phyloP scores from a whole-genome alignment of 23 tunicate species.

The Pegea sp. region DNA sequence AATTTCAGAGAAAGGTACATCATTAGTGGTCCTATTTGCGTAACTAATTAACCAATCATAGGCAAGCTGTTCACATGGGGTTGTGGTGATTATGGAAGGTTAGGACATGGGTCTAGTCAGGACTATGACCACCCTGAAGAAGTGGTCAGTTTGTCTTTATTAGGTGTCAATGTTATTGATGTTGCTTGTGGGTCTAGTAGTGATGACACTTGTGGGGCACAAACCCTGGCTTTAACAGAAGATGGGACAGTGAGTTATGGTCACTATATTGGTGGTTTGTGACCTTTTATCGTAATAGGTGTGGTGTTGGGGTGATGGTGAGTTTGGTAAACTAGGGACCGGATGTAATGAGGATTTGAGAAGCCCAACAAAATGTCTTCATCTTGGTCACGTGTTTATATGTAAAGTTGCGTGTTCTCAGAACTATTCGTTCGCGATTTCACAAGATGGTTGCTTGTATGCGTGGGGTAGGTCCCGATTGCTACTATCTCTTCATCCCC shows the following conservation, averaged over 20 bases:
- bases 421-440: conserved; percentile 15
- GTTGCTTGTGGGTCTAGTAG: conserved; percentile 31
- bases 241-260: conserved; percentile 11
- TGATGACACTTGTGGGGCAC: conserved; percentile 24
- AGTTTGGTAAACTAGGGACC: conserved; percentile 53
- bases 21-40: too few species aligned
- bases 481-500: too few species aligned
- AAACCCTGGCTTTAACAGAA: conserved; percentile 25
- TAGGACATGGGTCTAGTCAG: conserved; percentile 56
- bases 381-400: too few species aligned
- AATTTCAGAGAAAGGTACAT: conserved; percentile 53
- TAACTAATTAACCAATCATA: background rate
- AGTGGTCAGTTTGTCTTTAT: conserved; percentile 10
- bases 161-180: conserved; percentile 1
- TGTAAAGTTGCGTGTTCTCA: conserved; percentile 20
- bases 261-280: background rate
- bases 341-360: conserved; percentile 14
- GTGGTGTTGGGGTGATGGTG: conserved; percentile 77
- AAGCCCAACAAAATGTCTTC: background rate
- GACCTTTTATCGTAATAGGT: conserved; percentile 6
- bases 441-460: conserved; percentile 18
- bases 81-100: conserved; percentile 51
- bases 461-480: conserved; percentile 39
- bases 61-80: conserved; percentile 87
- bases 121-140: conserved; percentile 33